These are phyloP conservation scores for Episyrphus balteatus DNA, from an alignment of 1,140 invertebrate species.

Conservation along the genomic window DNA sequence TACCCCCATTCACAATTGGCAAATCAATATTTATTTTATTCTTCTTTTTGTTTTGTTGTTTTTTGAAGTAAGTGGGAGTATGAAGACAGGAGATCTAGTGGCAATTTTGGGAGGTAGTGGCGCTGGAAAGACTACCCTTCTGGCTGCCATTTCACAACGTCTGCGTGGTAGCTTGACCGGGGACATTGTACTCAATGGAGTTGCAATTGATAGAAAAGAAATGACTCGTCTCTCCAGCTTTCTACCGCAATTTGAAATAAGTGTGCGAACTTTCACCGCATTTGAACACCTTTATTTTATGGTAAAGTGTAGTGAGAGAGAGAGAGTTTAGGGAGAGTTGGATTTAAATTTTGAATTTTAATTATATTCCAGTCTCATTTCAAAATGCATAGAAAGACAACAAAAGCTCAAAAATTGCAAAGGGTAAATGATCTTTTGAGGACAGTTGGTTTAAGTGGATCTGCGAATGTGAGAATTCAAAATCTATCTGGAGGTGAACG, in stretches of 20 bases:
- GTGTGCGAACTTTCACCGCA: conserved; percentile 54
- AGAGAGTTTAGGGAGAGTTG: neutral
- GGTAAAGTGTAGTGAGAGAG: conserved; percentile 37
- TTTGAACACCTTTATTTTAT: conserved; percentile 64
- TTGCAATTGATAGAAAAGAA: conserved; percentile 44
- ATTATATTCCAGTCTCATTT: conserved; percentile 38
- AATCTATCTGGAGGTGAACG: conserved; percentile 74
- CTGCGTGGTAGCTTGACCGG: conserved; percentile 48
- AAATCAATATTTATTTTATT: neutral
- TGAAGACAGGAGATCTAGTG: conserved; percentile 44
- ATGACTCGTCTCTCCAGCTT: conserved; percentile 61
- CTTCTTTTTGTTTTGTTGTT: neutral
- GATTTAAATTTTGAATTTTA: neutral
- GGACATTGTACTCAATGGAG: conserved; percentile 56
- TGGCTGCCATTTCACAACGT: conserved; percentile 55
- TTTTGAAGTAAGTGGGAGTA: conserved; percentile 42
- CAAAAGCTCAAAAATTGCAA: conserved; percentile 32
- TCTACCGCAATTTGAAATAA: conserved; percentile 59
- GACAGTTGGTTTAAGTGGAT: conserved; percentile 56
- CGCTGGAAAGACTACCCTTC: conserved; percentile 58
- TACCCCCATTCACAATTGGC: neutral
- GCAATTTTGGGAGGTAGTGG: conserved; percentile 51
- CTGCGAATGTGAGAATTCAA: conserved; percentile 52
- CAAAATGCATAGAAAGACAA: conserved; percentile 44
- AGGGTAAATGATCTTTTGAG: conserved; percentile 39